Percentiles rank a stretch among this genome's conserved stretches.
Evolutionary conservation across 2,113 vertebrate species (phyloP).

Genomic region (Pedionomus torquatus): DNA sequence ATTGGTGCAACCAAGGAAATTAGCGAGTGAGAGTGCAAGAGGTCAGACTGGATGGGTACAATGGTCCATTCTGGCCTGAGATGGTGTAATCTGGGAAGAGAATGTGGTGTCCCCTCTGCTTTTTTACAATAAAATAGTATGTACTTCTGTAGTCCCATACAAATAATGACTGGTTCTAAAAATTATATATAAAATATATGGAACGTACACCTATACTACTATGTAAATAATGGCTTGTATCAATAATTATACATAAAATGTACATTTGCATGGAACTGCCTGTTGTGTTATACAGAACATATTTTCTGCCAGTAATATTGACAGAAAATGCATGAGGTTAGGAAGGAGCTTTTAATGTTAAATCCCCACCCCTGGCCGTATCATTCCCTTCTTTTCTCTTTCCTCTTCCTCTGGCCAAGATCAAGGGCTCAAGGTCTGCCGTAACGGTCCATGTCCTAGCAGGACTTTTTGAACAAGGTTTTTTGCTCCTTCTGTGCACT

Average conservation of each 20-base stretch:
- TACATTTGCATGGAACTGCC: not conserved
- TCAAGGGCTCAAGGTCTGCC: not conserved
- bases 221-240: not conserved
- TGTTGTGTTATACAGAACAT: not conserved
- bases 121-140: not conserved
- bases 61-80: not conserved
- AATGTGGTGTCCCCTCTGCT: not conserved
- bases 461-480: not conserved
- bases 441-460: conserved; percentile 12
- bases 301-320: not conserved
- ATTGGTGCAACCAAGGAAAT: not conserved
- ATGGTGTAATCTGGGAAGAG: not conserved
- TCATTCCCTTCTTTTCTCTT: not conserved
- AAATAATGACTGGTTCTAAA: not conserved
- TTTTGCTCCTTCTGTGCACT: conserved; percentile 26
- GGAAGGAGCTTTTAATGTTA: not conserved
- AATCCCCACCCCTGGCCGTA: accelerated
- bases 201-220: not conserved
- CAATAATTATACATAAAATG: not conserved
- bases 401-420: not conserved
- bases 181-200: not conserved
- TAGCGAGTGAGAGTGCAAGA: not conserved
- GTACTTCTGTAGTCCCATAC: not conserved
- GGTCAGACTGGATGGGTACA: not conserved
- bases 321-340: not conserved